Base-by-base conservation (phyloP, 2,113 vertebrate genomes). In the Tragelaphus imberbis region DNA sequence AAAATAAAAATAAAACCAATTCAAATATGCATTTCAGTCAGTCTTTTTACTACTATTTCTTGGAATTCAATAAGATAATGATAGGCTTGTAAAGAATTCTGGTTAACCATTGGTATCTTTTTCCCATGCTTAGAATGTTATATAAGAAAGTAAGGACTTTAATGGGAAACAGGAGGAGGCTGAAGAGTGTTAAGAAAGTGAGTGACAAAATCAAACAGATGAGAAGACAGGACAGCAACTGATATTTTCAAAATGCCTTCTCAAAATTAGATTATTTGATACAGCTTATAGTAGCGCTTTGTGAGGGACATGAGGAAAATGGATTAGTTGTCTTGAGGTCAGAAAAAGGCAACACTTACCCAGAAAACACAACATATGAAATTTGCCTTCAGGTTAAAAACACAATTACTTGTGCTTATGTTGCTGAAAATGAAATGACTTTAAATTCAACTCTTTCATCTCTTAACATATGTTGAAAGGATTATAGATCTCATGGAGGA, bases 381-480 rank as follows among this genome's bases (percentile, higher is more conserved):
- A 88, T 91, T 63, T 90, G 58, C 84, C 59, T 79, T 96, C 71
- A 91, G 59, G 95, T 58, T 95, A 59, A 96, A 97, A 97, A 68
- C 53, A 55, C 5, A 16, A 65, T 80, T 93, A 84, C 84, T 94
- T 96, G 89, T 80, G 79, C 40, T 93, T 65, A 51, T 47, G 28
- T 92, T 97, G 49, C 91, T 91, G 79, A 91, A 93, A 95, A 91
- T 40, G 63, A 97, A 87, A 91, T 95, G 65, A 63, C 30, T 97
- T 84, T 91, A 81, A 89, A 92, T 81, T 81, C 91, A 95, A 94
- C 56, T 88, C n/a, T 88, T n/a, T 84, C 68, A 55, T 77, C 68
- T 75, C 68, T 94, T 91, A 75, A 96, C 92, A 58, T 91, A 80
- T 30, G 30, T 93, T 95, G 49, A 75, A 95, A 84, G 84, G 68